Evolutionary conservation across 2,888 invertebrate species (phyloP), one percentile per base, ranked within the genome.

Genomic region (Brenthis hecate): DNA sequence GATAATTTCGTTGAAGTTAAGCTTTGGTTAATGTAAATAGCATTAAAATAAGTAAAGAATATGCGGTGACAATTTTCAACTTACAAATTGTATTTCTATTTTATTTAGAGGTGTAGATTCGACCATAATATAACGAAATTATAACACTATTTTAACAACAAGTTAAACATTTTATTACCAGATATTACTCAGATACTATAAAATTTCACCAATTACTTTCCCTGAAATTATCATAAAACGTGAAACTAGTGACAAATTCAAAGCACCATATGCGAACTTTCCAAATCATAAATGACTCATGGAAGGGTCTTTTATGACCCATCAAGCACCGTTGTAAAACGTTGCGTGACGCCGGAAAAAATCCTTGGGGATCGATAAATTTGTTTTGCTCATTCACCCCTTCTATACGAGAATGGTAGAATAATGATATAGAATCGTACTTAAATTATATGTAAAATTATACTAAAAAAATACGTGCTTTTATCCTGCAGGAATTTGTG

Each of bases 351-450:
- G 77, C 68, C 68, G n/a, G 51, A 73, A 75, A 67, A 70, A 72
- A 69, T 70, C 84, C 84, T 76, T 14, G n/a, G 86, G 84, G 87
- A 78, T 72, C 78, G 74, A 84, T 86, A 86, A 85, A 66, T 72
- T 73, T 70, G 70, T 73, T 71, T 61, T 68, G 72, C 65, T 68
- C 60, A 60, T 64, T 66, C 69, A 66, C 72, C 72, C 70, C 53
- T 69, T 68, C 48, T 69, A 68, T 69, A 65, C 58, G 62, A 70
- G 68, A 73, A 69, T 54, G 47, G 50, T n/a, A 50, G 50, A 47
- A 48, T 32, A 50, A 57, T 60, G 48, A 50, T 60, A 43, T 43
- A 8, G n/a, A n/a, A 60, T 23, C n/a, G 28, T n/a, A 50, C 28
- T 28, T 50, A 50, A 43, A 11, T 43, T 43, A 36, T 36, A 36